Conservation (phyloP, 2,113 vertebrate species). For the Semicossyphus pulcher region DNA sequence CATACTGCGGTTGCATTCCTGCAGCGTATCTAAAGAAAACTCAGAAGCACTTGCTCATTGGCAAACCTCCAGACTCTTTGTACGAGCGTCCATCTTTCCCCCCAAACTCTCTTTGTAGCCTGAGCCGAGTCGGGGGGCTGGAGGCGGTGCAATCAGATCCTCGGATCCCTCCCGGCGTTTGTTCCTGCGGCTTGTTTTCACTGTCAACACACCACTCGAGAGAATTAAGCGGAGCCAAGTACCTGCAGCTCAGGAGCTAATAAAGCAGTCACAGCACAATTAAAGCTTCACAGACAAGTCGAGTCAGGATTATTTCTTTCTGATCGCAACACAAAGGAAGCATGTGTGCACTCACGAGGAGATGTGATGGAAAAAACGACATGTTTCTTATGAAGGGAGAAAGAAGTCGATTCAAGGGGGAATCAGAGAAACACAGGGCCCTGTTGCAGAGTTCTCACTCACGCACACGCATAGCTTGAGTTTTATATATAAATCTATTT, state of each 20-base stretch:
- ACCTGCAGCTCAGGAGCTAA: conserved; percentile 75
- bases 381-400: conserved; percentile 2
- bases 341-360: conserved; percentile 25
- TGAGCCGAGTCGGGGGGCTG: conserved; percentile 40
- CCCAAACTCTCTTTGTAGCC: conserved; percentile 18
- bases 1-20: conserved; percentile 46
- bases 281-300: conserved; percentile 70
- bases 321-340: conserved; percentile 15
- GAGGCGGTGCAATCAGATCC: conserved; percentile 73
- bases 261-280: conserved; percentile 76
- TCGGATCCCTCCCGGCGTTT: conserved; percentile 67
- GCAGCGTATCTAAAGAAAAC: conserved; percentile 54
- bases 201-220: conserved; percentile 84
- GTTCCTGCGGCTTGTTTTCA: conserved; percentile 75
- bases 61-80: conserved; percentile 53
- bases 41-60: conserved; percentile 48
- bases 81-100: conserved; percentile 49
- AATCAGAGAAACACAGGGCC: neutral
- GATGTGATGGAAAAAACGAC: neutral
- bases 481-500: no score
- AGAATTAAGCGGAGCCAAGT: conserved; percentile 78
- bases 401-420: conserved; percentile 11
- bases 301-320: conserved; percentile 64
- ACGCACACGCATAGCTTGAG: neutral
- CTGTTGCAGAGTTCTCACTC: neutral